Evolutionary conservation across 1,140 invertebrate genomes (phyloP).

Genomic region (Bilobella aurantiaca): DNA sequence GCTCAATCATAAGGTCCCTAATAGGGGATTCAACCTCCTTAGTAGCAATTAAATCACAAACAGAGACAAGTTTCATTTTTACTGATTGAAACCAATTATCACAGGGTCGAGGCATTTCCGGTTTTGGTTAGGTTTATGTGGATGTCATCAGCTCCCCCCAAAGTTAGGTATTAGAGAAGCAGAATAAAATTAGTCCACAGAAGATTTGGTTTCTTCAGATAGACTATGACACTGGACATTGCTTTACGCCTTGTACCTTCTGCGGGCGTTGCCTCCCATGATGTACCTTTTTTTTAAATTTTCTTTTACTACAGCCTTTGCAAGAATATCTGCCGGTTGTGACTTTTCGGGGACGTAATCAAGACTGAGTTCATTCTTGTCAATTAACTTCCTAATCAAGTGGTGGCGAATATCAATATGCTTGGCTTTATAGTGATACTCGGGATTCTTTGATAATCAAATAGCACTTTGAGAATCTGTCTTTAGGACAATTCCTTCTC

Average conservation of each 20-base stretch:
- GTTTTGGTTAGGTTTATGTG: too few species aligned
- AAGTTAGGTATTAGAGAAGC: not conserved
- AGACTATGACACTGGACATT: conserved; percentile 1
- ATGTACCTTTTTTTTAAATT: conserved; percentile 7
- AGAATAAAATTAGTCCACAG: not conserved
- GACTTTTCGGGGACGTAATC: conserved; percentile 16
- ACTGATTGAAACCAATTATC: too few species aligned
- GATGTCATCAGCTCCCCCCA: too few species aligned
- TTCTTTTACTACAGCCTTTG: conserved; percentile 20
- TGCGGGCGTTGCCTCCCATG: conserved; percentile 3
- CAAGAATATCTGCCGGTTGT: conserved; percentile 31
- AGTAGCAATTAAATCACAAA: too few species aligned
- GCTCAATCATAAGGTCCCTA: too few species aligned
- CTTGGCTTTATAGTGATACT: conserved; percentile 38
- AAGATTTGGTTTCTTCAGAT: not conserved
- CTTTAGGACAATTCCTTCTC: not conserved
- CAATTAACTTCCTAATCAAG: conserved; percentile 30
- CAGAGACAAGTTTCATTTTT: too few species aligned
- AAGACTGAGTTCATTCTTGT: conserved; percentile 13
- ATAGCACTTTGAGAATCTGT: conserved; percentile 40
- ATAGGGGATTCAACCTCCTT: too few species aligned
- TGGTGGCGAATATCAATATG: conserved; percentile 40
- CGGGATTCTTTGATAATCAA: conserved; percentile 37
- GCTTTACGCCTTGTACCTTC: not conserved
- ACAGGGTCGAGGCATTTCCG: too few species aligned